Evolutionary conservation across 1,140 invertebrate genomes (phyloP).

Genomic region (Trypoxylus dichotomus): DNA sequence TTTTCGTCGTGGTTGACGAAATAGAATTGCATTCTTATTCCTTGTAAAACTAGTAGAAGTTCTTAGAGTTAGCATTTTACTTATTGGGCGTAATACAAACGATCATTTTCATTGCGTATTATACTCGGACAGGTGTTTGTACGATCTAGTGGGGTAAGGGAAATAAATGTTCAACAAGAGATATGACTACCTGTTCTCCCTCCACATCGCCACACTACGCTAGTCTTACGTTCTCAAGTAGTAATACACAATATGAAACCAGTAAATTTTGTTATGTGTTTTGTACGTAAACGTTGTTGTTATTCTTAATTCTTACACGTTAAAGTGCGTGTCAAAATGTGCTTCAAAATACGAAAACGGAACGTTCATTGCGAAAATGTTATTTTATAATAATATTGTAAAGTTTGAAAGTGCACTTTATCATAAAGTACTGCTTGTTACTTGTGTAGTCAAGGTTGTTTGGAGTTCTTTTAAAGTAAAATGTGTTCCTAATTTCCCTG

Average conservation of each 20-base stretch:
- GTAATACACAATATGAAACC: slow-evolving; percentile 19
- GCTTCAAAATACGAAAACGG: slow-evolving; percentile 1
- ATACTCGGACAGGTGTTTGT: slow-evolving; percentile 26
- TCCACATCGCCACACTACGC: slow-evolving; percentile 20
- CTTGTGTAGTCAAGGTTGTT: slow-evolving; percentile 18
- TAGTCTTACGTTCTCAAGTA: slow-evolving; percentile 24
- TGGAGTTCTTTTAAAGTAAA: slow-evolving; percentile 9
- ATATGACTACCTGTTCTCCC: slow-evolving; percentile 36
- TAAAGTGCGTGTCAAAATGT: slow-evolving; percentile 4
- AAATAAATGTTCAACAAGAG: slow-evolving; percentile 13
- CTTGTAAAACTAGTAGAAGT: background rate
- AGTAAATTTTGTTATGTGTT: slow-evolving; percentile 20
- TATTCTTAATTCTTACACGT: background rate
- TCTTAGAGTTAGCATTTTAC: background rate
- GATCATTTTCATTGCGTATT: slow-evolving; percentile 2
- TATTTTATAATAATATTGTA: background rate
- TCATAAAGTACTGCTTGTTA: background rate
- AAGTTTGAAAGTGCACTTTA: slow-evolving; percentile 9
- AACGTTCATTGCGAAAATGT: background rate
- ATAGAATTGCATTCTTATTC: background rate
- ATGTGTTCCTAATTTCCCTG: slow-evolving; percentile 26
- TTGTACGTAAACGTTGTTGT: background rate
- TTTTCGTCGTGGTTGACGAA: background rate
- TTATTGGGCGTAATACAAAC: background rate
- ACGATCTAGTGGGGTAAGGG: background rate